Base-by-base conservation (phyloP, 92 coral and sea anemone species). In the Bergia puertoricense region DNA sequence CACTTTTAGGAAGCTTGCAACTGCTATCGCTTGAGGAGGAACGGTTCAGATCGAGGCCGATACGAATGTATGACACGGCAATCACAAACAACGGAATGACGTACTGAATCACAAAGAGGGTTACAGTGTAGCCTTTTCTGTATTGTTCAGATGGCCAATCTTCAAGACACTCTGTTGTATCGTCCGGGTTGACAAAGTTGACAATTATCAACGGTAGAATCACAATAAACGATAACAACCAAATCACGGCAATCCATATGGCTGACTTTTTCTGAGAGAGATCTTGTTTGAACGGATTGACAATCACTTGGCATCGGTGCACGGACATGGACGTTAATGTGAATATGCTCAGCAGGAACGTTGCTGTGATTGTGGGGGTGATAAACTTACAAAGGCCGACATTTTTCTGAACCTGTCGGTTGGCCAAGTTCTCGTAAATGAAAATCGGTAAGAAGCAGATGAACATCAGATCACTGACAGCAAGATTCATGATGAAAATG, bases 241-340 rank as follows among this genome's bases (percentile, higher is more conserved):
- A 94, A 40, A 94, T 81, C 14, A 94, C 62, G 15, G 46, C 92
- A 68, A 94, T 90, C 73, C 91, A 86, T 8, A 89, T 82, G n/a
- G 84, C 82, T 23, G 88, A 82, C 77, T 89, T 89, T 39, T 90
- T 90, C 62, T 90, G 91, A 3, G 93, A 88, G 88, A 94, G 89
- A 48, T 94, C 93, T 4, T 90, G 90, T 80, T 89, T 81, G 80
- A 92, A 90, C 23, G 97, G 97, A n/a, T 94, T 92, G 7, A 94
- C 88, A 22, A 94, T 93, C 43, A 91, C 97, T 84, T 89, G 90
- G 77, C 90, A 92, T 72, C 97, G 92, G 36, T 93, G 94, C 14
- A 92, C 94, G 46, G 95, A 92, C 97, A 94, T 91, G 41, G 92
- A 93, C 0, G 97, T 92, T 41, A 94, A 83, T 5, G 97, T 94